phyloP scores from a whole-genome alignment of 2,113 vertebrate species.

The Eurystomus gularis region DNA sequence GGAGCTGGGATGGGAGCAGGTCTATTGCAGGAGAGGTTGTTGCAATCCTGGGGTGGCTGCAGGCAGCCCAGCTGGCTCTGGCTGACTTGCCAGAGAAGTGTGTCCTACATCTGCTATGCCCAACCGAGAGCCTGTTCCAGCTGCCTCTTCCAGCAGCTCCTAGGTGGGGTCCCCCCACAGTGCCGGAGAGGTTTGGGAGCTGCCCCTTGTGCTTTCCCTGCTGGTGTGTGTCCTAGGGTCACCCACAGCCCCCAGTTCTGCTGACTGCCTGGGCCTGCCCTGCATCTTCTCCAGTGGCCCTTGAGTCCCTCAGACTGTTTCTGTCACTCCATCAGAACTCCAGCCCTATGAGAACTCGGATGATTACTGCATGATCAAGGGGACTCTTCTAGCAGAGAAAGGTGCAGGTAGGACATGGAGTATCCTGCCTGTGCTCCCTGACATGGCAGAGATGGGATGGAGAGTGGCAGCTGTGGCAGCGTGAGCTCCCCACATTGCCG shows the following conservation, averaged over 20 bases:
- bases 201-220: rapidly evolving
- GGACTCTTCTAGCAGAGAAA: not conserved
- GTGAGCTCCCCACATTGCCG: rapidly evolving
- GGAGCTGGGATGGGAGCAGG: not conserved
- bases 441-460: too few relatives aligned
- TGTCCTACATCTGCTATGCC: not conserved
- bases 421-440: not conserved
- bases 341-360: not conserved
- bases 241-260: not conserved
- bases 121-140: not conserved
- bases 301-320: not conserved
- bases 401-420: not conserved
- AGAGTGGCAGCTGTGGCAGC: not conserved
- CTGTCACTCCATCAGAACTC: not conserved
- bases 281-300: not conserved
- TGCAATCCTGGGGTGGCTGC: not conserved
- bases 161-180: rapidly evolving
- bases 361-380: not conserved
- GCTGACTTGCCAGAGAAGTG: rapidly evolving
- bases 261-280: not conserved
- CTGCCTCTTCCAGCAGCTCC: not conserved
- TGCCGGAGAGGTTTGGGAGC: not conserved
- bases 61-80: not conserved
- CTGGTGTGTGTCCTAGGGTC: not conserved
- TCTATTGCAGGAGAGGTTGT: not conserved